Evolutionary conservation across 2,797 vertebrate species (phyloP).

Genomic region (Hipposideros larvatus): DNA sequence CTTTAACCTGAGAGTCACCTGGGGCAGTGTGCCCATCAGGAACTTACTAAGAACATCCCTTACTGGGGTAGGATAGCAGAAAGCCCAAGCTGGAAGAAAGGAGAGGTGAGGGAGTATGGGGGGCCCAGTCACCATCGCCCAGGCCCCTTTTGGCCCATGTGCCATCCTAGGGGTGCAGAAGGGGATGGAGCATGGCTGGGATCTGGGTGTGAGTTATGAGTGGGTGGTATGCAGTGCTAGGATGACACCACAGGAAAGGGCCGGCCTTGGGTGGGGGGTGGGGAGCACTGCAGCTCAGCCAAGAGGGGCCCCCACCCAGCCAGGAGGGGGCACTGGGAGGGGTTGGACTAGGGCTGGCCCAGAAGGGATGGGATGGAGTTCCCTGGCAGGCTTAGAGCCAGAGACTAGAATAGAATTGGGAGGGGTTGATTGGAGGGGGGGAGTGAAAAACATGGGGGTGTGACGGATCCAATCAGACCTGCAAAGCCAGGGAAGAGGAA

Average conservation of each 20-base stretch:
- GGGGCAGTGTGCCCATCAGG: neutral
- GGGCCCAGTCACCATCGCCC: conserved; percentile 55
- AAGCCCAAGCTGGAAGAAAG: neutral
- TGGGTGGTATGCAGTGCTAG: neutral
- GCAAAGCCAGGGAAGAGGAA: conserved; percentile 42
- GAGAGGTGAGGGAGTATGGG: neutral
- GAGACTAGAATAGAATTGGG: conserved; percentile 55
- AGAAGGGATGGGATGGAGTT: conserved; percentile 60
- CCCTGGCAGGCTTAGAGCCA: conserved; percentile 67
- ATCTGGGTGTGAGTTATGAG: conserved; percentile 50
- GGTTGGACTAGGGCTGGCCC: neutral
- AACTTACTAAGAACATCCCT: neutral
- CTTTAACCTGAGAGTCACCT: neutral
- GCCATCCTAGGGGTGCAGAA: conserved; percentile 24
- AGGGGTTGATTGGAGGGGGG: no score
- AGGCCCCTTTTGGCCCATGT: conserved; percentile 1
- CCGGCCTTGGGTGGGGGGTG: conserved; percentile 33
- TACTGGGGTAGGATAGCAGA: neutral
- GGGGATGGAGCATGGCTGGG: neutral
- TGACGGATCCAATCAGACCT: conserved; percentile 64
- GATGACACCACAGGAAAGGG: conserved; percentile 72
- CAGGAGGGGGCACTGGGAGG: conserved; percentile 55
- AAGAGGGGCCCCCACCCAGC: conserved; percentile 8
- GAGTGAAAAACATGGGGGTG: conserved; percentile 24
- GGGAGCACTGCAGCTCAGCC: conserved; percentile 34